These are phyloP conservation scores for Centropristis striata DNA, from an alignment of 2,113 vertebrate genomes.

Conservation along the genomic window DNA sequence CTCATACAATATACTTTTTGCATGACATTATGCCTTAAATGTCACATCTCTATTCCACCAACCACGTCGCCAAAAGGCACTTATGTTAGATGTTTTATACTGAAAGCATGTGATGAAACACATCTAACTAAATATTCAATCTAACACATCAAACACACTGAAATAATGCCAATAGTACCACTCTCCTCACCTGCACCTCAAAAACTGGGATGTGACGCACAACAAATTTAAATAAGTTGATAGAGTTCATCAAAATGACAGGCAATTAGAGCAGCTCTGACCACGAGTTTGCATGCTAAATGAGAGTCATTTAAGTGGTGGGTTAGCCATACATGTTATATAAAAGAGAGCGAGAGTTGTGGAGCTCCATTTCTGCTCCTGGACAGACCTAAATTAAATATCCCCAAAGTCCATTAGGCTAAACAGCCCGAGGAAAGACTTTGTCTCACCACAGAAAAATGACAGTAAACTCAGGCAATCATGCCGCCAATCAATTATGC, in stretches of 20 bases:
- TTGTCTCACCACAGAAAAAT: slow-evolving; percentile 84
- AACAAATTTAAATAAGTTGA: slow-evolving; percentile 83
- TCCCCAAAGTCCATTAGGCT: slow-evolving; percentile 84
- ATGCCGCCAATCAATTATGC: slow-evolving; percentile 86
- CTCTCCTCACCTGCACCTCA: slow-evolving; percentile 58
- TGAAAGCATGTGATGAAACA: slow-evolving; percentile 9
- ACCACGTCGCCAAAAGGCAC: background rate
- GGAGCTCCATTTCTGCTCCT: slow-evolving; percentile 68
- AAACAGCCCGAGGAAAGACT: slow-evolving; percentile 85
- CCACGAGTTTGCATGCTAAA: slow-evolving; percentile 80
- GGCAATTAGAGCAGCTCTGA: slow-evolving; percentile 81
- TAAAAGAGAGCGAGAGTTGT: slow-evolving; percentile 68
- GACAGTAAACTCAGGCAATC: slow-evolving; percentile 87
- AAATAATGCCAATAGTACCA: slow-evolving; percentile 21
- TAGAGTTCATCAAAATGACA: slow-evolving; percentile 86
- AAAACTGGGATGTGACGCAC: slow-evolving; percentile 69
- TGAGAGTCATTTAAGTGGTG: slow-evolving; percentile 78
- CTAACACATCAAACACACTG: slow-evolving; percentile 9
- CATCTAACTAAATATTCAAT: slow-evolving; percentile 18
- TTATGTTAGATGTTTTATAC: background rate
- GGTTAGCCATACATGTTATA: slow-evolving; percentile 74
- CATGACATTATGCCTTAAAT: slow-evolving; percentile 1
- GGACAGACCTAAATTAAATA: slow-evolving; percentile 85
- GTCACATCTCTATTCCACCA: background rate
- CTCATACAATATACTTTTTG: background rate